Percentiles rank a stretch among this genome's conserved stretches.
Evolutionary conservation across 1,140 invertebrate species (phyloP).

Genomic region (Zaprionus kolodkinae): DNA sequence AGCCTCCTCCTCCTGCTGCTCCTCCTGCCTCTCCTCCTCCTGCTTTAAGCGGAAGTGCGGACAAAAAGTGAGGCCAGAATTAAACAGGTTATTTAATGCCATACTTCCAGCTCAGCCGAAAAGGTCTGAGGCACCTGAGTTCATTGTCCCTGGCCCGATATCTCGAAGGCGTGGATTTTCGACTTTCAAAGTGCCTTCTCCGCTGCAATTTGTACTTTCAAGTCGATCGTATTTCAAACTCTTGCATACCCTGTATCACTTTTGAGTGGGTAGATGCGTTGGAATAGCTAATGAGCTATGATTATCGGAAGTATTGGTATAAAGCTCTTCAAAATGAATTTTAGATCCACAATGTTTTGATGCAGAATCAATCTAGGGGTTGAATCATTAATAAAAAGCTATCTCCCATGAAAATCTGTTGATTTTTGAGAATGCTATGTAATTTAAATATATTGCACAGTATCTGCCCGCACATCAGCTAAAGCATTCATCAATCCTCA

Average conservation of each 20-base stretch:
- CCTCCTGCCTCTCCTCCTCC: neutral
- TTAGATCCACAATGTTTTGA: too few species aligned
- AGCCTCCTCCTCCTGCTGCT: conserved; percentile 28
- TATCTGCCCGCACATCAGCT: neutral
- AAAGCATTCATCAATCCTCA: neutral
- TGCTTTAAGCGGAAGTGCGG: conserved; percentile 63
- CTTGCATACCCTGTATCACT: conserved; percentile 2
- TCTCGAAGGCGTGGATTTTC: conserved; percentile 52
- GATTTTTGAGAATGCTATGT: too few species aligned
- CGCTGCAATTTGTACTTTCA: conserved; percentile 52
- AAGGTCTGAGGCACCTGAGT: conserved; percentile 25
- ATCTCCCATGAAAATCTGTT: too few species aligned
- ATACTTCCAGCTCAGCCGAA: conserved; percentile 29
- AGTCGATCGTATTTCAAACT: conserved; percentile 35
- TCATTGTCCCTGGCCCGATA: conserved; percentile 56
- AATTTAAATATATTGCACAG: neutral
- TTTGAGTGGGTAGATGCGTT: neutral
- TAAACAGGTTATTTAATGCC: conserved; percentile 73
- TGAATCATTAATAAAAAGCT: too few species aligned
- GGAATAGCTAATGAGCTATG: too few species aligned
- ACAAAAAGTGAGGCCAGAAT: conserved; percentile 60
- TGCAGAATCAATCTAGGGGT: too few species aligned
- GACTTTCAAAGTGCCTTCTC: conserved; percentile 53
- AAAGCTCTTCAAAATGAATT: too few species aligned
- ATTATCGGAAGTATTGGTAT: too few species aligned